Conservation (phyloP, 2,888 invertebrate genomes). For the Pammene fasciana region DNA sequence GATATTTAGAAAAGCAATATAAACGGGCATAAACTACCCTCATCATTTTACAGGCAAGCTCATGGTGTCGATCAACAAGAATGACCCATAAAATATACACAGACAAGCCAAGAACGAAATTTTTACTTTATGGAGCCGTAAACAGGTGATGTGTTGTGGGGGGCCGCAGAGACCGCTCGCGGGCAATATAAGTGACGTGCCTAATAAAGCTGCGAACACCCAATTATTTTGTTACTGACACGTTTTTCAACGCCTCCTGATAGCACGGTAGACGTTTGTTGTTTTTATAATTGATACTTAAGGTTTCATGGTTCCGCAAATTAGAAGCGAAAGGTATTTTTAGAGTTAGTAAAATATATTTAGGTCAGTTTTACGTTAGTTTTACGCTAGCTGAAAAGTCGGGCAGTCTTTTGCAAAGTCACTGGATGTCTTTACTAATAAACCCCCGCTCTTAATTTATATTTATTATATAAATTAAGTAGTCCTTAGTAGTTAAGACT, state of each 20-base stretch:
- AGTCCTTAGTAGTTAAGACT: too few relatives aligned
- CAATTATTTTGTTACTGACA: conserved; percentile 46
- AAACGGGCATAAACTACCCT: conserved; percentile 36
- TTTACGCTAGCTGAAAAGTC: too few relatives aligned
- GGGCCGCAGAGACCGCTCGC: conserved; percentile 35
- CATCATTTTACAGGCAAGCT: conserved; percentile 43
- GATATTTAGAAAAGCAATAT: conserved; percentile 1
- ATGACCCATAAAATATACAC: conserved; percentile 56
- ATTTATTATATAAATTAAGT: too few relatives aligned
- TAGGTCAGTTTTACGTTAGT: neutral
- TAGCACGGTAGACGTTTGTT: conserved; percentile 32
- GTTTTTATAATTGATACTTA: conserved; percentile 38
- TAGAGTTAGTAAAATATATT: neutral
- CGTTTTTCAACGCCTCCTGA: conserved; percentile 39
- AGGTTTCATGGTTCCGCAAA: conserved; percentile 18
- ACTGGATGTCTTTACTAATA: too few relatives aligned
- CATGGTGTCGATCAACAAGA: conserved; percentile 57
- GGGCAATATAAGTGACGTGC: conserved; percentile 44
- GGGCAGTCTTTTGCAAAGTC: too few relatives aligned
- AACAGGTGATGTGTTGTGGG: conserved; percentile 47
- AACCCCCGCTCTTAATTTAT: too few relatives aligned
- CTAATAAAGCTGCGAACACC: conserved; percentile 42
- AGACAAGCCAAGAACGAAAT: conserved; percentile 52
- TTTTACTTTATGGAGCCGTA: conserved; percentile 57
- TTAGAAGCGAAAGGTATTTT: conserved; percentile 6